Percentiles rank a stretch among this genome's conserved stretches.
These are phyloP conservation scores for Dreissena polymorpha DNA, from an alignment of 1,140 invertebrate genomes.

Conservation along the genomic window DNA sequence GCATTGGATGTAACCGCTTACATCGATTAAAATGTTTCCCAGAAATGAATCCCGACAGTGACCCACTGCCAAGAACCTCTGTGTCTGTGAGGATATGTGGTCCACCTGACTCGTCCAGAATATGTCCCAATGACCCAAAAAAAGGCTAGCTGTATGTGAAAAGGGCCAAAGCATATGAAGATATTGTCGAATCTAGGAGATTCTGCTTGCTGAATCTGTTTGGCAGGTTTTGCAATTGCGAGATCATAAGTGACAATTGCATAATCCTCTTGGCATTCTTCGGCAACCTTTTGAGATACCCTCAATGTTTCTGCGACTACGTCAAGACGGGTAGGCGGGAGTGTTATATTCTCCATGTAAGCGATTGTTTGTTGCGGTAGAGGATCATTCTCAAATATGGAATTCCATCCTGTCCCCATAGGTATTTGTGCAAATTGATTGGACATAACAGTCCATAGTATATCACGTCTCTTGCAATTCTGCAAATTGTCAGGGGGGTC, in stretches of 20 bases:
- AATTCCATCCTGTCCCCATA: slow-evolving; percentile 25
- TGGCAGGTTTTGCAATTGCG: slow-evolving; percentile 78
- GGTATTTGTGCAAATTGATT: neutral
- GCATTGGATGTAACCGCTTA: slow-evolving; percentile 79
- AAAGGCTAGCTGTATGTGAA: slow-evolving; percentile 39
- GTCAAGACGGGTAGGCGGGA: slow-evolving; percentile 37
- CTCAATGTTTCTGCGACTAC: slow-evolving; percentile 77
- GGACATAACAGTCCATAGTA: too few species aligned
- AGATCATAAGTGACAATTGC: slow-evolving; percentile 78
- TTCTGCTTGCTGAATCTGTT: slow-evolving; percentile 66
- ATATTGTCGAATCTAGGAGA: slow-evolving; percentile 46
- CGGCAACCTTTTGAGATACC: slow-evolving; percentile 65
- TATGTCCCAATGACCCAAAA: slow-evolving; percentile 28
- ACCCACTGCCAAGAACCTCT: slow-evolving; percentile 78
- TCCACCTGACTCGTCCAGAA: slow-evolving; percentile 37
- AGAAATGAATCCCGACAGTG: slow-evolving; percentile 77
- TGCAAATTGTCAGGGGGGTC: too few species aligned
- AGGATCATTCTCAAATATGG: neutral
- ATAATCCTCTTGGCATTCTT: slow-evolving; percentile 70
- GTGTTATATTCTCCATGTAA: slow-evolving; percentile 47
- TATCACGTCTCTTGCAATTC: too few species aligned
- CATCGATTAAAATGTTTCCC: slow-evolving; percentile 81
- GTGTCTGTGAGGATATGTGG: slow-evolving; percentile 77
- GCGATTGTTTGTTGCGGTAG: slow-evolving; percentile 34
- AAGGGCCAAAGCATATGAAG: slow-evolving; percentile 29